phyloP scores from a whole-genome alignment of 2,113 vertebrate species.

The Tympanuchus pallidicinctus region DNA sequence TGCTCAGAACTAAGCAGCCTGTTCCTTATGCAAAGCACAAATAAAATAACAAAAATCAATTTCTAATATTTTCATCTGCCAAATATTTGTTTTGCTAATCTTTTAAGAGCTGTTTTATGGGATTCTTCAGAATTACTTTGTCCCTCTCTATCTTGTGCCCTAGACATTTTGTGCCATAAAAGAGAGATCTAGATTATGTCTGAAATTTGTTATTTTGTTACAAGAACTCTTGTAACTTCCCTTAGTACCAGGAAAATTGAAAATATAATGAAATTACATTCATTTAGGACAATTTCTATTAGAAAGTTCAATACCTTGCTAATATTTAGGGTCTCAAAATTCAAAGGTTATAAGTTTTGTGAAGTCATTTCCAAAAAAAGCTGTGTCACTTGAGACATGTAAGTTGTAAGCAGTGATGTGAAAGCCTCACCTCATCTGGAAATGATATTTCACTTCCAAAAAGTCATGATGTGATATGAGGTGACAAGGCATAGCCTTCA shows the following conservation, averaged over 20 bases:
- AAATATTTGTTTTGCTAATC: not conserved
- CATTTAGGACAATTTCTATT: not conserved
- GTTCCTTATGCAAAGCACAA: not conserved
- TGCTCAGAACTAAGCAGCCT: not conserved
- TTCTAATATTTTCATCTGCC: not conserved
- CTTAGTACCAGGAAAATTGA: not conserved
- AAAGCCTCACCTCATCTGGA: constrained; percentile 44
- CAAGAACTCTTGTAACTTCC: not conserved
- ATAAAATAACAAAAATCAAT: not conserved
- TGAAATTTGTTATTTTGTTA: not conserved
- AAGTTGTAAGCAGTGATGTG: constrained; percentile 45
- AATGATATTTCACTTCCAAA: constrained; percentile 38
- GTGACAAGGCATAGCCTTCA: constrained; percentile 46
- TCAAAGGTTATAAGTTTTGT: not conserved
- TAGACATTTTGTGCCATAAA: not conserved
- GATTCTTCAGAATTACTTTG: not conserved
- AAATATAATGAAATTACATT: not conserved
- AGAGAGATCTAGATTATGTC: not conserved
- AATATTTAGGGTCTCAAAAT: not conserved
- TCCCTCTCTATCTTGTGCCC: not conserved
- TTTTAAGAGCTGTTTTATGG: not conserved
- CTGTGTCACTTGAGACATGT: not conserved
- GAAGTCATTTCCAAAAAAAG: constrained; percentile 16
- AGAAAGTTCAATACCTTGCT: not conserved
- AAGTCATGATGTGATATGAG: not conserved